phyloP scores from a whole-genome alignment of 2,113 vertebrate genomes.

The Petroica traversi region DNA sequence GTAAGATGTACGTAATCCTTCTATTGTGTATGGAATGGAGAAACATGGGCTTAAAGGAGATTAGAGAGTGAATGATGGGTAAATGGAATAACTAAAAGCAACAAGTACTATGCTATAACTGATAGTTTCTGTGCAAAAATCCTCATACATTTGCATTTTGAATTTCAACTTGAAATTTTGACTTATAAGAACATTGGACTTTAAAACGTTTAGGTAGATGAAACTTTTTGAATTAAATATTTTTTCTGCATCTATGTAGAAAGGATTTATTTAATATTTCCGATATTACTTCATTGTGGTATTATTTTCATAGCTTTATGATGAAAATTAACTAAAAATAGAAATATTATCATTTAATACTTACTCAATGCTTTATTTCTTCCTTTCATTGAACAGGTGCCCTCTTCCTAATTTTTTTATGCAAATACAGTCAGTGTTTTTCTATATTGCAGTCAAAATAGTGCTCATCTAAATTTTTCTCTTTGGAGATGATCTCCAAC shows the following conservation, averaged over 20 bases:
- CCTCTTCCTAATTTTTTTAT: neutral
- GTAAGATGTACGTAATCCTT: conserved; percentile 56
- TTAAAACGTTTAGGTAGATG: neutral
- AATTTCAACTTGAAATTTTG: neutral
- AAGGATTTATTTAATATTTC: neutral
- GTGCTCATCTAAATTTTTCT: neutral
- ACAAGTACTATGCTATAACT: neutral
- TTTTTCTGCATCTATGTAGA: neutral
- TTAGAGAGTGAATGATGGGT: conserved; percentile 51
- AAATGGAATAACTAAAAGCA: conserved; percentile 44
- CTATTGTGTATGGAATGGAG: conserved; percentile 57
- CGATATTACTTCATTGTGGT: neutral
- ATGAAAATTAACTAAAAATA: neutral
- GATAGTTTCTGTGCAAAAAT: neutral
- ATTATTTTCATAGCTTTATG: neutral
- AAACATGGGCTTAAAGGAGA: conserved; percentile 59
- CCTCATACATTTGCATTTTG: neutral
- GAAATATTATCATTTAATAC: neutral
- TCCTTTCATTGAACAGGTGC: neutral
- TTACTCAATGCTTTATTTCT: neutral
- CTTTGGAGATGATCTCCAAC: neutral
- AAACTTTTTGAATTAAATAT: neutral
- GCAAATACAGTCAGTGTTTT: neutral
- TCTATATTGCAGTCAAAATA: neutral
- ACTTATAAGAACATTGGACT: neutral